Conservation (phyloP, 2,113 vertebrate species). For the Camarhynchus parvulus region DNA sequence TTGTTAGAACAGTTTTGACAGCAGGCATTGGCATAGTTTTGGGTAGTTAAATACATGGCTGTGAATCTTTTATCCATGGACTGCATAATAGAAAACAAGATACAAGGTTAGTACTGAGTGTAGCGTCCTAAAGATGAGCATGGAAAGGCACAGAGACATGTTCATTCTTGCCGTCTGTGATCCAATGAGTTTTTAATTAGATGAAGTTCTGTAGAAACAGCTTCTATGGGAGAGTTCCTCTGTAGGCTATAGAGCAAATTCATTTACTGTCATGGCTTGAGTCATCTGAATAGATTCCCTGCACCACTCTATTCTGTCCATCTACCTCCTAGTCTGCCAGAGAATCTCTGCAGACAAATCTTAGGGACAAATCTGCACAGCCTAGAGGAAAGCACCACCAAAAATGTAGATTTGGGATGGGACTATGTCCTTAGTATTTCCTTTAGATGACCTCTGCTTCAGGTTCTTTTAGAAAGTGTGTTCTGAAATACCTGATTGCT, state of each 20-base stretch:
- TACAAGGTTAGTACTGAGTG: background rate
- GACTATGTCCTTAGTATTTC: background rate
- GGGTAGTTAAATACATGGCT: background rate
- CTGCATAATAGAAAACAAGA: background rate
- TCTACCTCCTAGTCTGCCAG: background rate
- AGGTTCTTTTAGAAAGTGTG: background rate
- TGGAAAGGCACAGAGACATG: background rate
- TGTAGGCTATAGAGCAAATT: background rate
- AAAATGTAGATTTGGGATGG: background rate
- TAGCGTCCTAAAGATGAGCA: background rate
- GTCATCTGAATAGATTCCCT: background rate
- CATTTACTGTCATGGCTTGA: background rate
- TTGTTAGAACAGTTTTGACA: background rate
- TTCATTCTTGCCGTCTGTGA: background rate
- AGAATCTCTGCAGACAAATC: background rate
- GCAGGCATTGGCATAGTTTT: background rate
- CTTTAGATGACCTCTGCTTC: background rate
- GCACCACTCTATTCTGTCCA: background rate
- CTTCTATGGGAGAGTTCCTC: background rate
- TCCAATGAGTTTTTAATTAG: conserved; percentile 34
- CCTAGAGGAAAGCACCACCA: background rate
- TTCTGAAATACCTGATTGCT: background rate
- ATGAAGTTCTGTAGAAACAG: background rate
- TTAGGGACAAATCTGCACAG: background rate
- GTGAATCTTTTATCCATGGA: background rate